phyloP scores from a whole-genome alignment of 2,113 vertebrate species.

The Microtus oregoni region DNA sequence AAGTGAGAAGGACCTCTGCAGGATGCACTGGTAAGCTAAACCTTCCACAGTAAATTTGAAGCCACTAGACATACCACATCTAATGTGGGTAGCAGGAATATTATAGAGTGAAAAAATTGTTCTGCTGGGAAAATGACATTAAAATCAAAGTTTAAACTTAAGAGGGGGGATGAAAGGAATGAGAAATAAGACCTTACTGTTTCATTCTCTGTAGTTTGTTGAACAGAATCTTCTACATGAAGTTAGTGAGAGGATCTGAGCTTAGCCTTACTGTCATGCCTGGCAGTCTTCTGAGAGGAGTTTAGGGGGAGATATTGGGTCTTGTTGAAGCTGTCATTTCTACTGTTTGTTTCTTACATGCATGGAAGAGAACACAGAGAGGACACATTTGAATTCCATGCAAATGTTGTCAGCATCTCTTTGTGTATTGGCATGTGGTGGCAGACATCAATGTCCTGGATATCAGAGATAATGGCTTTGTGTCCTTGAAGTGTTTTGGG shows the following conservation, averaged over 20 bases:
- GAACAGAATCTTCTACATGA: slow-evolving; percentile 26
- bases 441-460: background rate
- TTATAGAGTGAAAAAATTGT: background rate
- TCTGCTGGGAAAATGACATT: slow-evolving; percentile 40
- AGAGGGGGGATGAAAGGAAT: slow-evolving; percentile 30
- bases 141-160: slow-evolving; percentile 10
- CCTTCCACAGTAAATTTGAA: slow-evolving; percentile 3
- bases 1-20: background rate
- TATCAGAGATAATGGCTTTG: background rate
- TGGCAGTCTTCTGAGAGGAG: background rate
- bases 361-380: background rate
- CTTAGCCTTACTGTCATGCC: background rate
- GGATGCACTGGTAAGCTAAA: background rate
- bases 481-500: background rate
- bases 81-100: background rate
- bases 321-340: background rate
- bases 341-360: background rate
- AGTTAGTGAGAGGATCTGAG: background rate
- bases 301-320: background rate
- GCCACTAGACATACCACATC: background rate
- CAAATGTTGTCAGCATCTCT: background rate
- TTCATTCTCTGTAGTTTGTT: background rate
- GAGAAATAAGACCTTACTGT: slow-evolving; percentile 10
- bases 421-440: background rate
- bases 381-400: no score